Percentiles rank a stretch among this genome's conserved stretches.
Evolutionary conservation across 2,113 vertebrate species (phyloP).

Genomic region (Ophthalmolycus amberensis): DNA sequence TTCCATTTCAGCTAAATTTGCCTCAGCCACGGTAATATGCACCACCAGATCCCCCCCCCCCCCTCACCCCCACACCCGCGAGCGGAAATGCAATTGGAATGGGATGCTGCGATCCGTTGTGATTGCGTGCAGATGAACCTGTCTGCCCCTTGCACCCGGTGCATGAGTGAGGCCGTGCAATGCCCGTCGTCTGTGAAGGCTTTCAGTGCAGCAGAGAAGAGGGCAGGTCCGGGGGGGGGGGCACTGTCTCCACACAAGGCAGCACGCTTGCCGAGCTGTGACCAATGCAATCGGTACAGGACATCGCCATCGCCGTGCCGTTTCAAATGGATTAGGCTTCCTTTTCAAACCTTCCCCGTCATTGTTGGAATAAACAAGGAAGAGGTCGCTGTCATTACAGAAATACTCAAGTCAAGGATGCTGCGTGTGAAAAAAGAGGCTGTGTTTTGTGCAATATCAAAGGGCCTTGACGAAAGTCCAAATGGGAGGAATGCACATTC

Average conservation of each 20-base stretch:
- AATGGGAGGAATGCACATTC: slow-evolving; percentile 30
- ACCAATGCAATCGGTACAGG: slow-evolving; percentile 57
- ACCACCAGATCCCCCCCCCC: slow-evolving; percentile 47
- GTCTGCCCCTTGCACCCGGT: slow-evolving; percentile 55
- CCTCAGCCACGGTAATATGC: slow-evolving; percentile 75
- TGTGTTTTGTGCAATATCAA: slow-evolving; percentile 3
- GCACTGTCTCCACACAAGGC: slow-evolving; percentile 35
- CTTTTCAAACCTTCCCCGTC: slow-evolving; percentile 22
- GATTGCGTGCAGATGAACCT: slow-evolving; percentile 74
- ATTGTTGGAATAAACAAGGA: slow-evolving; percentile 52
- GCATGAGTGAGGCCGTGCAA: slow-evolving; percentile 61
- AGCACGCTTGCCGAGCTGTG: slow-evolving; percentile 59
- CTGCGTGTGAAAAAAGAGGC: slow-evolving; percentile 21
- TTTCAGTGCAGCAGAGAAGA: slow-evolving; percentile 40
- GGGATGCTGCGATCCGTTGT: slow-evolving; percentile 68
- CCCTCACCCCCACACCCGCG: not conserved
- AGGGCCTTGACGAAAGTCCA: slow-evolving; percentile 29
- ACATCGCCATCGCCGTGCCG: slow-evolving; percentile 53
- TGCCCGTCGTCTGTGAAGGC: slow-evolving; percentile 49
- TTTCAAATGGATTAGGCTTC: slow-evolving; percentile 65
- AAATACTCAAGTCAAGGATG: slow-evolving; percentile 56
- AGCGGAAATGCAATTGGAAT: slow-evolving; percentile 73
- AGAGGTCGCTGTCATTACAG: slow-evolving; percentile 54
- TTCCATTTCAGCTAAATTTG: slow-evolving; percentile 71
- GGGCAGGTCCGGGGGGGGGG: slow-evolving; percentile 35